Conservation (phyloP, 2,888 invertebrate species). For the Beris morrisii region DNA sequence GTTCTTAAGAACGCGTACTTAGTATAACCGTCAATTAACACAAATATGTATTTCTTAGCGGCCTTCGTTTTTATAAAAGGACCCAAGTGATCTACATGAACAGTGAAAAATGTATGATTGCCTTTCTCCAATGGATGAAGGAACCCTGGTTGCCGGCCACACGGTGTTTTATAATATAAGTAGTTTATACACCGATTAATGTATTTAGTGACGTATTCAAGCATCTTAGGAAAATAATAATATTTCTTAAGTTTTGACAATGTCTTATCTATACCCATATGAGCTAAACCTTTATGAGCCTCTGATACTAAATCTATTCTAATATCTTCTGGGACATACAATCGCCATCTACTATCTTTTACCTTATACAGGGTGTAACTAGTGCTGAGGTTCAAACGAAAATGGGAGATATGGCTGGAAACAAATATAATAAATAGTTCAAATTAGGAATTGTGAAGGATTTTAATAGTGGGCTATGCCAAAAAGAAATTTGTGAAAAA, state of each 20-base stretch:
- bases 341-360: neutral
- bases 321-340: conserved; percentile 13
- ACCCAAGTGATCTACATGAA: conserved; percentile 38
- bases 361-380: too few species aligned
- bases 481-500: too few species aligned
- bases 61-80: conserved; percentile 26
- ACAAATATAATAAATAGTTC: too few species aligned
- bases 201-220: neutral
- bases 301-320: neutral
- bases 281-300: conserved; percentile 11
- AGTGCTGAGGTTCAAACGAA: too few species aligned
- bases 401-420: too few species aligned
- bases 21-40: neutral
- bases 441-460: too few species aligned
- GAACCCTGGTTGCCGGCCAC: conserved; percentile 36
- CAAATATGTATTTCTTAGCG: neutral
- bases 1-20: neutral
- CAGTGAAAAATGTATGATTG: conserved; percentile 31
- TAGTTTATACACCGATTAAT: conserved; percentile 26
- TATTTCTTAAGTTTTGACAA: conserved; percentile 6
- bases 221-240: conserved; percentile 20
- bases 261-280: conserved; percentile 14
- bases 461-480: too few species aligned
- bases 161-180: conserved; percentile 26
- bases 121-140: conserved; percentile 38